phyloP scores from a whole-genome alignment of 2,113 vertebrate genomes.

The Tragelaphus strepsiceros region DNA sequence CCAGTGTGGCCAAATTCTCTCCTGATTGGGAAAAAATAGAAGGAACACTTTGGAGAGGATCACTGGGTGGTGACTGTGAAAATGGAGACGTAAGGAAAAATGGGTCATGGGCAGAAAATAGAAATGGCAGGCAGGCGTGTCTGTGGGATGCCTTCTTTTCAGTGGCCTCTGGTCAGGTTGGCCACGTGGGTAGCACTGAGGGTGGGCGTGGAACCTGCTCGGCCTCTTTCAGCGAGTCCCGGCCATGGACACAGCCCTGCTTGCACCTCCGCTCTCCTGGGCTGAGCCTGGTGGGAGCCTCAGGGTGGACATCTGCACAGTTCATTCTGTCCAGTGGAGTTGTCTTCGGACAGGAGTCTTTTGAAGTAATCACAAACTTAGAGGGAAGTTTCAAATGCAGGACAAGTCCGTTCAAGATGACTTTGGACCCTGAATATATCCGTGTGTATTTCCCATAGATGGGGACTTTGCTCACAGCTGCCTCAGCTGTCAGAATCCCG shows the following conservation, averaged over 20 bases:
- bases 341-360: neutral
- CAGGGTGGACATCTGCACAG: neutral
- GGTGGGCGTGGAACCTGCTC: neutral
- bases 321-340: neutral
- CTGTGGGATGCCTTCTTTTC: neutral
- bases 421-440: neutral
- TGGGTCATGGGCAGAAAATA: neutral
- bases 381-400: neutral
- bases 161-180: neutral
- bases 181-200: too few species aligned
- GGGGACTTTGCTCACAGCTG: too few species aligned
- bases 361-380: neutral
- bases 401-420: neutral
- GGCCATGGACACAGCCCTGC: rapidly evolving
- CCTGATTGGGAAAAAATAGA: neutral
- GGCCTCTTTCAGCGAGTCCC: neutral
- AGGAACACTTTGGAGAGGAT: neutral
- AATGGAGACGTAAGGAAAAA: neutral
- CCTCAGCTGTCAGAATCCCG: too few species aligned
- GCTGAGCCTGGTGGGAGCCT: neutral
- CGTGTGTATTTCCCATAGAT: neutral
- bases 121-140: rapidly evolving
- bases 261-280: neutral
- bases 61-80: neutral
- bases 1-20: neutral